Evolutionary conservation across 2,113 vertebrate species (phyloP), one percentile per base, ranked within the genome.

Genomic region (Phalacrocorax aristotelis): DNA sequence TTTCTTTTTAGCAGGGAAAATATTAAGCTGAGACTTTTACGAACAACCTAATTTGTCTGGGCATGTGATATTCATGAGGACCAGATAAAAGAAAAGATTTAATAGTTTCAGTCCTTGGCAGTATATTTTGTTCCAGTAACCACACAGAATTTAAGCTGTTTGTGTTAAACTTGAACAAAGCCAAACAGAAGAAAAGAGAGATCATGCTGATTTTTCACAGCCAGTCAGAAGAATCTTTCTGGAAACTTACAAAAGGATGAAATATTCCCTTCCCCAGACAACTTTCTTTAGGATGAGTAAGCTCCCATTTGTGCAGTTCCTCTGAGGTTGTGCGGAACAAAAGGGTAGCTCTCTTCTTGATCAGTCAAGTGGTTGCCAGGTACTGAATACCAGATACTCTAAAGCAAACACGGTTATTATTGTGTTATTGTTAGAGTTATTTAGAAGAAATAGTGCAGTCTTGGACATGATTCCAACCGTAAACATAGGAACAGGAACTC

Each of bases 51-150:
- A 94, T 96, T 97, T 88, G 75, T 86, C 93, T 96, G 88, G 90
- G 61, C 90, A 97, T 97, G 96, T 93, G 96, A 97, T 94, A 95
- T 94, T 92, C 91, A 93, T 94, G 90, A 97, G 93, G 95, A 96
- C 88, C 52, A 97, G 95, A 97, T 93, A 97, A 97, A 97, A 96
- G 57, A 69, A 89, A 89, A 96, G 52, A 83, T 94, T 94, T 91
- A 97, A 90, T 96, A 82, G 87, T 87, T 95, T 83, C 91, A 95
- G 36, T 93, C 74, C 49, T 93, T 91, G 83, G 87, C 89, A 92
- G 83, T 90, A 38, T 95, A 91, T 95, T 94, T 83, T 94, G 23
- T 96, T 97, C 92, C 95, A 97, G 90, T 80, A 97, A 97, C 90
- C 61, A 40, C 93, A 90, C 34, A 90, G 94, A 97, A 88, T 91